Conservation (phyloP, 2,113 vertebrate genomes). For the Cnemophilus loriae region DNA sequence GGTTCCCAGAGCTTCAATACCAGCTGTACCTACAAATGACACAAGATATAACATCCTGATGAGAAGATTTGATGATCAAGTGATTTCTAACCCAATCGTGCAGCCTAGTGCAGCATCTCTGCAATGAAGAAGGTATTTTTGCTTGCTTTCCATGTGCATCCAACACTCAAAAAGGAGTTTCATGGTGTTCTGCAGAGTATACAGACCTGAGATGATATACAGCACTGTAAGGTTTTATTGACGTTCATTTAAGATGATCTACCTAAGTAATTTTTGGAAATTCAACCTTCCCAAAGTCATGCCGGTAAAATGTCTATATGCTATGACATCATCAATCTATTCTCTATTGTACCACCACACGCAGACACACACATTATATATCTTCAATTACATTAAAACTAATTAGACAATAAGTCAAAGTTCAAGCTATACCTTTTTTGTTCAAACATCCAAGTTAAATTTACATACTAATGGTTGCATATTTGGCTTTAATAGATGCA, state of each 20-base stretch:
- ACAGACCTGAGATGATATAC: neutral
- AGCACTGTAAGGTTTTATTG: neutral
- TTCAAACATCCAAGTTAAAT: conserved; percentile 61
- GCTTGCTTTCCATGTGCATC: neutral
- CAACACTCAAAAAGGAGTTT: neutral
- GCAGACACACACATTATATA: neutral
- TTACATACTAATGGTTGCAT: conserved; percentile 58
- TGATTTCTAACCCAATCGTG: neutral
- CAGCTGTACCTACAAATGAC: neutral
- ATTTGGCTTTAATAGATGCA: conserved; percentile 60
- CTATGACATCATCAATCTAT: neutral
- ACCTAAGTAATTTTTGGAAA: neutral
- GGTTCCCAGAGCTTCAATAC: neutral
- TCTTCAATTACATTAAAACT: conserved; percentile 44
- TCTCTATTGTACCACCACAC: neutral
- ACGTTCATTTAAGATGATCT: neutral
- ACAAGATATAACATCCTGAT: neutral
- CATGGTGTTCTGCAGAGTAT: neutral
- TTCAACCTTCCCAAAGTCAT: conserved; percentile 4
- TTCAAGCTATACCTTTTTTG: conserved; percentile 42
- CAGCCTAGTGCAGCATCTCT: neutral
- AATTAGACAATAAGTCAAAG: conserved; percentile 58
- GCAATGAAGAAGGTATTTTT: neutral
- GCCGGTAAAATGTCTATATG: neutral
- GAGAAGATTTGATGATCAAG: neutral